A percentile compares a stretch with the other conserved stretches of the same genome.
These are phyloP conservation scores for Nymphalis c-album DNA, from an alignment of 2,888 invertebrate genomes.

Conservation along the genomic window DNA sequence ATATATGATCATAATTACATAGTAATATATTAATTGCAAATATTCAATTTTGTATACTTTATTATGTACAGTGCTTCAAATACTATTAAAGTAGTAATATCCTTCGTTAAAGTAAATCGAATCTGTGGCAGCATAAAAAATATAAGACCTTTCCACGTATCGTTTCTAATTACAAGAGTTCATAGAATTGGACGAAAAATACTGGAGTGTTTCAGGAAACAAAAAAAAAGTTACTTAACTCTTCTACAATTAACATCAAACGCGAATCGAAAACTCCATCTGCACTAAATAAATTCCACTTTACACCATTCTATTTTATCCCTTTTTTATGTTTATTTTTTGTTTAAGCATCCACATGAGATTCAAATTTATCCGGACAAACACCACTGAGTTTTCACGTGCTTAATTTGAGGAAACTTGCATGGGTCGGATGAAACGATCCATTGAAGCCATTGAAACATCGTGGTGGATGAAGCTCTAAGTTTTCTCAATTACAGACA, in stretches of 20 bases:
- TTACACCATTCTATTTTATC: conserved; percentile 15
- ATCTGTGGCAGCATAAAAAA: not conserved
- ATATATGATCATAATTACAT: too few species aligned
- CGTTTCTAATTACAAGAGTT: conserved; percentile 34
- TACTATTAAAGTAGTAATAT: not conserved
- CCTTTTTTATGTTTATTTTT: conserved; percentile 8
- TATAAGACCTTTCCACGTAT: conserved; percentile 20
- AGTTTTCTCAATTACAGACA: too few species aligned
- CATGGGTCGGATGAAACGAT: too few species aligned
- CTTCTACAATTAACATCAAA: conserved; percentile 50
- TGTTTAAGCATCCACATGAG: too few species aligned
- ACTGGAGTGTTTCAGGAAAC: conserved; percentile 41
- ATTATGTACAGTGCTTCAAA: too few species aligned
- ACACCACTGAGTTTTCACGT: too few species aligned
- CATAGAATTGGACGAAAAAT: conserved; percentile 30
- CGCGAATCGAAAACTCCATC: conserved; percentile 42
- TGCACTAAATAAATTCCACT: conserved; percentile 26
- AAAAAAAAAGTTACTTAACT: conserved; percentile 47
- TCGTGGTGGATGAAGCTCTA: too few species aligned
- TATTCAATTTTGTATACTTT: too few species aligned
- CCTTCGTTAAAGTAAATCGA: not conserved
- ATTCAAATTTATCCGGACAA: too few species aligned
- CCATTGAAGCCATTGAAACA: too few species aligned
- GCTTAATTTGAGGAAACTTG: too few species aligned
- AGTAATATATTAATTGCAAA: too few species aligned